A percentile compares a stretch with the other conserved stretches of the same genome.
Evolutionary conservation across 2,113 vertebrate genomes (phyloP).

Genomic region (Meriones unguiculatus): DNA sequence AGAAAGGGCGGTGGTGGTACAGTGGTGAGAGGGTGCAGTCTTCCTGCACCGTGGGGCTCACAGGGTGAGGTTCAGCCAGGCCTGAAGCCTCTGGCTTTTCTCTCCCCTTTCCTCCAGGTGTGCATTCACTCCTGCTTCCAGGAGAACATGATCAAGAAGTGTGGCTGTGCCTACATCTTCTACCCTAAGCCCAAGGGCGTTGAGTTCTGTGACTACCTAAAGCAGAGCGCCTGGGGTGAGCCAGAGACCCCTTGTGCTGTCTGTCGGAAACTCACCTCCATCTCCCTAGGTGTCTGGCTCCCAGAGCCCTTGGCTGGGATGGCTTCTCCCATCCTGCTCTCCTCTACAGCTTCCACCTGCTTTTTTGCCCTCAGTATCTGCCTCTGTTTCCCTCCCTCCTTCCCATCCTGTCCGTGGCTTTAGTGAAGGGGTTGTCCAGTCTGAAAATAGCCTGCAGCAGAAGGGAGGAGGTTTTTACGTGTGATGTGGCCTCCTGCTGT

Average conservation of each 20-base stretch:
- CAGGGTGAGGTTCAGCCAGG: background rate
- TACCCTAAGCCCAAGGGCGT: slow-evolving; percentile 81
- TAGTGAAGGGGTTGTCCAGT: background rate
- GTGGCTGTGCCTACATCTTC: slow-evolving; percentile 89
- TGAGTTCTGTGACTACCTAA: slow-evolving; percentile 88
- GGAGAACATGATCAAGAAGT: slow-evolving; percentile 86
- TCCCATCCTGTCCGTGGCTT: background rate
- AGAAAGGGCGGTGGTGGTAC: background rate
- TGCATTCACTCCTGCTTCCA: slow-evolving; percentile 92
- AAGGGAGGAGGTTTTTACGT: slow-evolving; percentile 31
- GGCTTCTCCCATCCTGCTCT: background rate
- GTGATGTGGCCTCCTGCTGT: background rate
- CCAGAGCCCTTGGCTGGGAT: background rate
- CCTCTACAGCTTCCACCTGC: fast-evolving
- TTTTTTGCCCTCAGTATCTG: background rate
- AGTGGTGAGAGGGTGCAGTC: fast-evolving
- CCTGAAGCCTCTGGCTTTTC: background rate
- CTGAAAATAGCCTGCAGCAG: background rate
- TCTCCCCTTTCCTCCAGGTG: slow-evolving; percentile 79
- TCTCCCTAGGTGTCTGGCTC: background rate
- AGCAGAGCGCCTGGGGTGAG: slow-evolving; percentile 88
- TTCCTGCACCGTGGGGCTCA: background rate
- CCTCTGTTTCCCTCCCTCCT: background rate
- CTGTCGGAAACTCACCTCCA: background rate
- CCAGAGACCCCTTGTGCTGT: background rate